phyloP scores from a whole-genome alignment of 2,113 vertebrate species.

The Varanus komodoensis region DNA sequence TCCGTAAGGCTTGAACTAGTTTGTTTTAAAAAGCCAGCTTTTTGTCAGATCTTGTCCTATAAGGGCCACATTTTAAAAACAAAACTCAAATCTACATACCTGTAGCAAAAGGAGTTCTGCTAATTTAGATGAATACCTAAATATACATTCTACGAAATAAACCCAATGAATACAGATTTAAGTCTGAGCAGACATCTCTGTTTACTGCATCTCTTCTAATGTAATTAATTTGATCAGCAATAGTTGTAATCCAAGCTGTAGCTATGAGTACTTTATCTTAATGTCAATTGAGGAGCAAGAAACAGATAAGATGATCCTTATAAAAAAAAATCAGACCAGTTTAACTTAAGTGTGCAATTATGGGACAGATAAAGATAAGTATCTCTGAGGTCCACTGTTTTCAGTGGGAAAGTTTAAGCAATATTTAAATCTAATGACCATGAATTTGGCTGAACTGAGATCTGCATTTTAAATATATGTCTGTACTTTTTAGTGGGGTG shows the following conservation, averaged over 20 bases:
- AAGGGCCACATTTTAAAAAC: conserved; percentile 19
- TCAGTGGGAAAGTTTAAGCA: neutral
- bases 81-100: conserved; percentile 19
- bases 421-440: neutral
- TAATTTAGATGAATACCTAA: neutral
- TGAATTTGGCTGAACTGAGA: neutral
- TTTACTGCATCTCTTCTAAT: neutral
- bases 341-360: neutral
- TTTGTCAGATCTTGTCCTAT: conserved; percentile 66
- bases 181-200: neutral
- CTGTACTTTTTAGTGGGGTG: neutral
- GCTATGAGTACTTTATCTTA: neutral
- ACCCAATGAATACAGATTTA: neutral
- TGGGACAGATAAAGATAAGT: neutral
- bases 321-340: neutral
- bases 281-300: neutral
- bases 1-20: conserved; percentile 65
- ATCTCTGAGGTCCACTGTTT: neutral
- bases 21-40: conserved; percentile 68
- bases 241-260: neutral
- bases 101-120: conserved; percentile 36
- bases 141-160: neutral
- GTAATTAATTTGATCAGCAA: neutral
- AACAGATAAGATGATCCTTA: neutral
- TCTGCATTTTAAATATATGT: neutral